Evolutionary conservation across 2,113 vertebrate species (phyloP).

Genomic region (Syngnathus floridae): DNA sequence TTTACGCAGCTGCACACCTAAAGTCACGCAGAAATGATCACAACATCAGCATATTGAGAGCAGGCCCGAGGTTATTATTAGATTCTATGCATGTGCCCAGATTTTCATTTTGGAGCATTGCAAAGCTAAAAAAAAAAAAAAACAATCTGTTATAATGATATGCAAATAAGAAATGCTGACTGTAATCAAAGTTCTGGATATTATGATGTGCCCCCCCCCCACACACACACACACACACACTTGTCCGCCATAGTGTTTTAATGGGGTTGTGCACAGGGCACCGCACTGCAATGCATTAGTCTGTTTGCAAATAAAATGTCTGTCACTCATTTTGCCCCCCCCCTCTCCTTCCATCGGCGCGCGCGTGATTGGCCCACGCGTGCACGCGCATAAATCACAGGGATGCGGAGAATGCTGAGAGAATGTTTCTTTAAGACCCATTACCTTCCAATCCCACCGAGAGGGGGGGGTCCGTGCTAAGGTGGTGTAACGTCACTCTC

Average conservation of each 20-base stretch:
- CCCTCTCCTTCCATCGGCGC: slow-evolving; percentile 34
- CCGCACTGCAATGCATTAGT: background rate
- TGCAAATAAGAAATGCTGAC: background rate
- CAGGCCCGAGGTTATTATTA: slow-evolving; percentile 6
- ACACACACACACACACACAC: no score
- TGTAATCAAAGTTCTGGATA: background rate
- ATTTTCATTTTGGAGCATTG: background rate
- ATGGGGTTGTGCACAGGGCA: slow-evolving; percentile 1
- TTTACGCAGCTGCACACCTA: slow-evolving; percentile 48
- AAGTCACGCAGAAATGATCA: slow-evolving; percentile 32
- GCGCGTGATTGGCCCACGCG: slow-evolving; percentile 51
- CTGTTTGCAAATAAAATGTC: slow-evolving; percentile 3
- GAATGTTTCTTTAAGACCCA: slow-evolving; percentile 77
- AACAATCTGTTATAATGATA: no score
- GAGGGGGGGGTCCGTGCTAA: slow-evolving; percentile 59
- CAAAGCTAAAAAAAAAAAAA: background rate
- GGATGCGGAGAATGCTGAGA: slow-evolving; percentile 64
- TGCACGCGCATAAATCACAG: slow-evolving; percentile 55
- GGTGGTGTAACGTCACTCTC: slow-evolving; percentile 66
- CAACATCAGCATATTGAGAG: slow-evolving; percentile 41
- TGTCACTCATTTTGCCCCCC: slow-evolving; percentile 11
- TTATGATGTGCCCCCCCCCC: background rate
- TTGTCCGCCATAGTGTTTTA: background rate
- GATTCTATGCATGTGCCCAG: slow-evolving; percentile 2
- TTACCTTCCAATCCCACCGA: slow-evolving; percentile 69